phyloP scores from a whole-genome alignment of 1,140 invertebrate genomes.

The Conus ventricosus region DNA sequence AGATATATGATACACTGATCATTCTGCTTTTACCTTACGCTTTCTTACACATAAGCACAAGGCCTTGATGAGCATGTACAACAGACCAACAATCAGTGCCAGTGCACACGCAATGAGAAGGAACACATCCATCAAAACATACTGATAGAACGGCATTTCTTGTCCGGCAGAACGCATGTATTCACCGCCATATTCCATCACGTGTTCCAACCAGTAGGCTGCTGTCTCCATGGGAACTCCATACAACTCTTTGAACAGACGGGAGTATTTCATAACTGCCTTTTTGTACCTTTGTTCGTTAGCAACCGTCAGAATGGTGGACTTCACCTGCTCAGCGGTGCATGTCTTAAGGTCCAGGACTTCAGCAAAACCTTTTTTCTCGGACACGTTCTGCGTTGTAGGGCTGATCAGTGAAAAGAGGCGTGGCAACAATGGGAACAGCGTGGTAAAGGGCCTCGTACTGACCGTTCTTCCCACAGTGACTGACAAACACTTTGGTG shows the following conservation, averaged over 20 bases:
- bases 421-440: slow-evolving; percentile 84
- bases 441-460: slow-evolving; percentile 85
- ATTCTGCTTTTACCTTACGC: not conserved
- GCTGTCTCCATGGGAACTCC: slow-evolving; percentile 42
- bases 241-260: slow-evolving; percentile 42
- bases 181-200: slow-evolving; percentile 58
- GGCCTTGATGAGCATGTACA: not conserved
- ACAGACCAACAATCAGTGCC: not conserved
- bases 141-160: slow-evolving; percentile 51
- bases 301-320: slow-evolving; percentile 53
- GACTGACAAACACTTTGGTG: slow-evolving; percentile 81
- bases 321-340: slow-evolving; percentile 36
- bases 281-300: slow-evolving; percentile 33
- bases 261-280: slow-evolving; percentile 50
- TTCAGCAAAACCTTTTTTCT: slow-evolving; percentile 64
- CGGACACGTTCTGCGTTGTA: slow-evolving; percentile 72
- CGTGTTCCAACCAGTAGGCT: slow-evolving; percentile 53
- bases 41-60: not conserved
- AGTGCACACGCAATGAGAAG: not conserved
- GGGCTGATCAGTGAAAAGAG: slow-evolving; percentile 82
- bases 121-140: slow-evolving; percentile 52
- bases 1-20: no score
- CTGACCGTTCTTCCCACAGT: slow-evolving; percentile 84
- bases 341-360: slow-evolving; percentile 57
- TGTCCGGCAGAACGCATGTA: slow-evolving; percentile 50